A percentile compares a stretch with the other conserved stretches of the same genome.
Conservation (phyloP, 2,888 invertebrate genomes). For the Papilio gigon region DNA sequence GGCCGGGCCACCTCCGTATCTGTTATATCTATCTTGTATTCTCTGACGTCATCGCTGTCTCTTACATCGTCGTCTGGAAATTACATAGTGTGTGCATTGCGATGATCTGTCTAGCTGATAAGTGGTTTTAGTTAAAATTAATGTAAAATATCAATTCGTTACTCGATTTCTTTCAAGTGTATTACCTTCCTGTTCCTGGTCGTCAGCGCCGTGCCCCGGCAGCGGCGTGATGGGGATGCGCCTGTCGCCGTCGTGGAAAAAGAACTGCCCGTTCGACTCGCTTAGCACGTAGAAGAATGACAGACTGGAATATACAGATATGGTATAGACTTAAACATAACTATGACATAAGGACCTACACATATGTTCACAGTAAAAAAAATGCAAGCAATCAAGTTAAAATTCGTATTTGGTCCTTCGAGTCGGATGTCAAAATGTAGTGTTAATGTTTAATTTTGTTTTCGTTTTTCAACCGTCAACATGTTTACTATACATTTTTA, state of each 20-base stretch:
- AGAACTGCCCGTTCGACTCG: conserved; percentile 75
- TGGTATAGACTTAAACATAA: neutral
- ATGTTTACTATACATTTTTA: too few relatives aligned
- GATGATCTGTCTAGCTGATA: too few relatives aligned
- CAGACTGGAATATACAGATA: conserved; percentile 48
- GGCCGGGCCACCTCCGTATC: conserved; percentile 39
- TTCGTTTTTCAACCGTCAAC: too few relatives aligned
- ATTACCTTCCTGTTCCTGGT: conserved; percentile 38
- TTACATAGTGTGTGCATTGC: too few relatives aligned
- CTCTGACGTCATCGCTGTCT: conserved; percentile 46
- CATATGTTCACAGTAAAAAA: too few relatives aligned
- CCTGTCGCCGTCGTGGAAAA: conserved; percentile 74
- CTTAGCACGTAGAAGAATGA: conserved; percentile 75
- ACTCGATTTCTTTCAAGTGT: too few relatives aligned
- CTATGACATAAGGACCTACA: too few relatives aligned
- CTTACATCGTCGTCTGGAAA: conserved; percentile 45
- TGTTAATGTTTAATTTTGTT: too few relatives aligned
- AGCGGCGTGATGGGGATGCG: conserved; percentile 67
- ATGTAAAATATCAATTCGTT: too few relatives aligned
- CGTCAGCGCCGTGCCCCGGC: conserved; percentile 41
- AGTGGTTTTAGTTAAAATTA: too few relatives aligned
- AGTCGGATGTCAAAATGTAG: neutral
- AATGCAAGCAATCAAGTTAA: too few relatives aligned
- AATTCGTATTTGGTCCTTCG: neutral
- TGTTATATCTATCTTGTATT: conserved; percentile 44